Conservation (phyloP, 2,888 invertebrate species). For the Serripes groenlandicus region DNA sequence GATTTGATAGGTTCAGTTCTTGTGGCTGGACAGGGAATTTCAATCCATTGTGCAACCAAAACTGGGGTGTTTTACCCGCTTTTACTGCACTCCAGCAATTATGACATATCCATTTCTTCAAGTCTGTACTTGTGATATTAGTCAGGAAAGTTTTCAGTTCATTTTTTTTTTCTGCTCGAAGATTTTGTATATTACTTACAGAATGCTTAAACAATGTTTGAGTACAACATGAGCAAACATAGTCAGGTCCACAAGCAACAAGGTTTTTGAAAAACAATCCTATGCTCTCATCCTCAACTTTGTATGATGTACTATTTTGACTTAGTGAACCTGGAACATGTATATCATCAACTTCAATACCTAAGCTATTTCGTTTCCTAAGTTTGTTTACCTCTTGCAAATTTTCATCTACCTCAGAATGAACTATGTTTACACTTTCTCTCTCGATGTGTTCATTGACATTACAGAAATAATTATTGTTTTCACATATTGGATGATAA, state of each 20-base stretch:
- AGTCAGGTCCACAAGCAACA: constrained; percentile 22
- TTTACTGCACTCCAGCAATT: constrained; percentile 29
- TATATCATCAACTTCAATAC: too few relatives aligned
- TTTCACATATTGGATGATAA: too few relatives aligned
- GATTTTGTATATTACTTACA: constrained; percentile 10
- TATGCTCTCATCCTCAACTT: too few relatives aligned
- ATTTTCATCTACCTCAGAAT: too few relatives aligned
- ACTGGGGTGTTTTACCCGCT: constrained; percentile 41
- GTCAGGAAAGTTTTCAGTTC: background rate
- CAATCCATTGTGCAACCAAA: constrained; percentile 48
- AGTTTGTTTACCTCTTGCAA: too few relatives aligned
- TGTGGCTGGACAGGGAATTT: constrained; percentile 34
- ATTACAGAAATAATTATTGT: too few relatives aligned
- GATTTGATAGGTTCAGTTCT: constrained; percentile 42
- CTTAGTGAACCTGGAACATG: too few relatives aligned
- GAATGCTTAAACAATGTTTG: constrained; percentile 38
- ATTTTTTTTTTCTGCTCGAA: too few relatives aligned
- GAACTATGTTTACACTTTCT: too few relatives aligned
- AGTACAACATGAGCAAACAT: constrained; percentile 26
- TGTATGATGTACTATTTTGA: too few relatives aligned
- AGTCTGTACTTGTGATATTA: constrained; percentile 1
- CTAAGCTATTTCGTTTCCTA: too few relatives aligned
- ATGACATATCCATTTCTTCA: constrained; percentile 32
- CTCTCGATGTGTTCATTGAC: too few relatives aligned
- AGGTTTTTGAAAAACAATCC: constrained; percentile 5